Conservation (phyloP, 2,113 vertebrate genomes). For the Indri indri region DNA sequence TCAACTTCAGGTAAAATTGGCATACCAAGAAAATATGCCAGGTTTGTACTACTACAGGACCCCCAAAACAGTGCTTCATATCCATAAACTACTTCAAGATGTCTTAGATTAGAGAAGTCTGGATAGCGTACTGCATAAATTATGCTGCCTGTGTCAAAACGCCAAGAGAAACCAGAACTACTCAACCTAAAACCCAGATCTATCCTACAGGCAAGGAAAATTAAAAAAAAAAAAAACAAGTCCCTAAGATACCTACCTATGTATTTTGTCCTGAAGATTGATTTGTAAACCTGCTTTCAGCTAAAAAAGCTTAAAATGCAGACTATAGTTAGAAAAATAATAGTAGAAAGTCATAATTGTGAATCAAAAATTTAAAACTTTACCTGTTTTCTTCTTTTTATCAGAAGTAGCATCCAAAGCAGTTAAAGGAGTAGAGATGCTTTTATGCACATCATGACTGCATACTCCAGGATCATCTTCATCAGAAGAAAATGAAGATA, state of each 20-base stretch:
- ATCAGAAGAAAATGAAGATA: constrained; percentile 96
- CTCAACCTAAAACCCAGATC: neutral
- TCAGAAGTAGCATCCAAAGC: constrained; percentile 91
- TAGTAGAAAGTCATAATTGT: neutral
- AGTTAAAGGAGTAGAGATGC: constrained; percentile 90
- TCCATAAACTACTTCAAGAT: neutral
- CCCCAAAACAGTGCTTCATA: neutral
- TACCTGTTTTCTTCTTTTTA: constrained; percentile 92
- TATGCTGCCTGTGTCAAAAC: neutral
- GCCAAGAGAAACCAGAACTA: neutral
- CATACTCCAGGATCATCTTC: constrained; percentile 94
- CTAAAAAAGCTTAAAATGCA: neutral
- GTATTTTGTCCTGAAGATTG: constrained; percentile 20
- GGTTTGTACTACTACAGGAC: neutral
- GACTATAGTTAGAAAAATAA: neutral
- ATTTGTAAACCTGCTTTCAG: constrained; percentile 16
- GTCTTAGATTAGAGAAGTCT: constrained; percentile 21
- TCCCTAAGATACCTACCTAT: neutral
- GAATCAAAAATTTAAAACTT: constrained; percentile 62
- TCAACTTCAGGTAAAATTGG: constrained; percentile 33
- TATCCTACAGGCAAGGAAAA: neutral
- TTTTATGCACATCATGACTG: constrained; percentile 94
- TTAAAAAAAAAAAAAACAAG: neutral
- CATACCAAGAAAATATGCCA: constrained; percentile 28
- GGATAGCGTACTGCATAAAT: neutral